Evolutionary conservation across 2,797 vertebrate genomes (phyloP), one percentile per base, ranked within the genome.

Genomic region (Taeniopygia guttata): DNA sequence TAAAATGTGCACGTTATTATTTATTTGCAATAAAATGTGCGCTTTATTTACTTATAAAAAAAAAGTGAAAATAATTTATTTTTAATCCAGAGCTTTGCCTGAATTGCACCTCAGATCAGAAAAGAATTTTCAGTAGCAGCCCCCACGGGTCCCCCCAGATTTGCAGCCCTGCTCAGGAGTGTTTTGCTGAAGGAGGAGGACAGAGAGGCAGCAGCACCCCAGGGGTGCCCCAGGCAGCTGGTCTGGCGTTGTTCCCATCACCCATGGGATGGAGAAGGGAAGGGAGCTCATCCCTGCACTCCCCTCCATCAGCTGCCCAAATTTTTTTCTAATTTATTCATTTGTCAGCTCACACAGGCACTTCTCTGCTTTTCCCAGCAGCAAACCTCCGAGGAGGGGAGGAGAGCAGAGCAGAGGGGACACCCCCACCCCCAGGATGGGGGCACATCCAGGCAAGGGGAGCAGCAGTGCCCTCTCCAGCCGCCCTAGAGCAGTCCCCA

Each of bases 401-500:
- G 2, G 5, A 25, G 36, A 43, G 48, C 10, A 43, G 62, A 55
- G 36, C 21, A 55, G 59, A 58, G 30, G 23, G 14, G 11, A 45
- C 29, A 4, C 3, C 23, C 25, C 4, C 10, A 3, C 0, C 8
- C 19, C 29, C 15, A 0, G 0, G 6, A 4, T 9, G 67, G 46
- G 20, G 4, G 36, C 36, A 38, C 9, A 38, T 38, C 36, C 36
- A 38, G 36, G 36, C 42, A 4, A 27, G 18, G 43, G 27, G 27
- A 77, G 48, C 72, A 46, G 42, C 25, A 8, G 5, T 8, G 15
- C 15, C 43, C 63, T 23, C 38, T 22, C 9, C 52, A 52, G 25
- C 60, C 25, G 36, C 29, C 54, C 23, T 10, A 1, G 45, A 85
- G 36, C 51, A 58, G 27, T 2, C 63, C 5, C 20, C 8, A 0